Evolutionary conservation across 2,888 invertebrate species (phyloP), one percentile per base, ranked within the genome.

Genomic region (Apomyelois bistriatella): DNA sequence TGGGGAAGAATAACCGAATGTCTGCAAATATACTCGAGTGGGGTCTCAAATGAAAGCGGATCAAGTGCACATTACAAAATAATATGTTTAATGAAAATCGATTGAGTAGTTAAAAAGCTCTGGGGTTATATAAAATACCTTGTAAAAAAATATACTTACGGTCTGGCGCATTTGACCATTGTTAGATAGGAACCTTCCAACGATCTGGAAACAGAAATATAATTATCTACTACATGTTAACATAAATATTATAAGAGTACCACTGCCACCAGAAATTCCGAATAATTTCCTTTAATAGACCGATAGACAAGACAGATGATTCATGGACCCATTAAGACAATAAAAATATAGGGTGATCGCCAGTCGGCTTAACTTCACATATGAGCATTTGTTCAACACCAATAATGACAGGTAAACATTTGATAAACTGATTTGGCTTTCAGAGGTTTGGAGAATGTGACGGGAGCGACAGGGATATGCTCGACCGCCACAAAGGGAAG

Each of bases 81-180:
- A n/a, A n/a, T n/a, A n/a, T n/a, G n/a, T n/a, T n/a, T n/a, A n/a
- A n/a, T n/a, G n/a, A n/a, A n/a, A n/a, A n/a, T n/a, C n/a, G n/a
- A n/a, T n/a, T n/a, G n/a, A n/a, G n/a, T n/a, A n/a, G n/a, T n/a
- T n/a, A n/a, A n/a, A n/a, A n/a, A n/a, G n/a, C n/a, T n/a, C n/a
- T n/a, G 22, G 22, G 22, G 5, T 22, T 22, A 22, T 2, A 22
- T 22, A 22, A 3, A 22, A 22, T 22, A 22, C 5, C 2, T 3
- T 22, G 22, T 3, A 6, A 41, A 16, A 10, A 41, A 52, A 37
- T 22, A 28, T 70, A 91, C 91, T 91, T 80, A 92, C 92, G 90
- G 85, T 59, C 76, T 84, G 16, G 90, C 85, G 55, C 81, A 83
- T 69, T 83, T 85, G 52, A 90, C 76, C 78, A 90, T 76, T 1